Percentiles rank a stretch among this genome's conserved stretches.
Conservation (phyloP, 2,797 vertebrate genomes). For the Enteromius argenteus region DNA sequence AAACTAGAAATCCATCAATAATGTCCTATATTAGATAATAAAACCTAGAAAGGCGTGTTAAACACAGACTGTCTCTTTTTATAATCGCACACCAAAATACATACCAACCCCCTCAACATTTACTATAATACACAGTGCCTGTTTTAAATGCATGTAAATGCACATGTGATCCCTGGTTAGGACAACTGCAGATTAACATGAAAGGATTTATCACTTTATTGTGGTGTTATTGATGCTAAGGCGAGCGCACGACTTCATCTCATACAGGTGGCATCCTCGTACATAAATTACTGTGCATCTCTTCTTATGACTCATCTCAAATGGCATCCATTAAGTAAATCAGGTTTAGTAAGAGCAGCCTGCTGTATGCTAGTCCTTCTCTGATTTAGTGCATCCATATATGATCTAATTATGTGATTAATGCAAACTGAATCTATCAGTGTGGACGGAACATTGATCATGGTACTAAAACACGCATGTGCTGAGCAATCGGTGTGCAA, state of each 20-base stretch:
- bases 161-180: neutral
- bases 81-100: neutral
- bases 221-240: neutral
- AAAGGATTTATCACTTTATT: slow-evolving; percentile 11
- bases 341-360: slow-evolving; percentile 20
- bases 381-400: slow-evolving; percentile 28
- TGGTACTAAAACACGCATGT: slow-evolving; percentile 2
- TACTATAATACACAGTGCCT: neutral
- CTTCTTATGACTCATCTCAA: neutral
- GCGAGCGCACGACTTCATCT: neutral
- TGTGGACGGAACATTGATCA: neutral
- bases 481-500: neutral
- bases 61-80: neutral
- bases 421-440: slow-evolving; percentile 36
- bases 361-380: slow-evolving; percentile 2
- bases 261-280: slow-evolving; percentile 7
- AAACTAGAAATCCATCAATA: neutral
- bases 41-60: neutral
- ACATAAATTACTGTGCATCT: slow-evolving; percentile 38
- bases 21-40: neutral
- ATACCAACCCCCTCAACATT: neutral
- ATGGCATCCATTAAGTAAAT: slow-evolving; percentile 42
- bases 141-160: neutral
- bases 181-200: neutral
- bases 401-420: slow-evolving; percentile 48